Conservation (phyloP, 2,888 invertebrate genomes). For the Glyphotaelius pellucidus region DNA sequence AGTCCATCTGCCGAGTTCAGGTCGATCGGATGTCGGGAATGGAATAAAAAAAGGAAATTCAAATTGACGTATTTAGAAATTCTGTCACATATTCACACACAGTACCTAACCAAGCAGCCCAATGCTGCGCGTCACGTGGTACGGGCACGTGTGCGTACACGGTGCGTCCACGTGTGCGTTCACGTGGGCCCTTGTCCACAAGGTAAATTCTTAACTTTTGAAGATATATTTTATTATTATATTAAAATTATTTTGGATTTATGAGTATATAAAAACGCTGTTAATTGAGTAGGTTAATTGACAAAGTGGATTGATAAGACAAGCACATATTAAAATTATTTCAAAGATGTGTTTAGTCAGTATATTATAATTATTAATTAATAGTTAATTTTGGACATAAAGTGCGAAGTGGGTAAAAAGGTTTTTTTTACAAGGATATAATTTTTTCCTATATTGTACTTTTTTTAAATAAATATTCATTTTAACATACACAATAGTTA, state of each 20-base stretch:
- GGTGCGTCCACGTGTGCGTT: too few species aligned
- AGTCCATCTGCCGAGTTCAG: too few species aligned
- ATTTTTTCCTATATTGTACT: background rate
- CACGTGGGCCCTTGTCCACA: too few species aligned
- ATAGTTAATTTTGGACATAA: background rate
- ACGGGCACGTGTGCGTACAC: too few species aligned
- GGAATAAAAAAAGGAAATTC: too few species aligned
- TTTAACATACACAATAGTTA: background rate
- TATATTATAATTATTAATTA: background rate
- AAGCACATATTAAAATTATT: background rate
- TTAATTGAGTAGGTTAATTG: background rate
- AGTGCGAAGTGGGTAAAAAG: background rate
- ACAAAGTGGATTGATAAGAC: background rate
- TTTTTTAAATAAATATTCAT: background rate
- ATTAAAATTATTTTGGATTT: background rate
- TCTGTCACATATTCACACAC: too few species aligned
- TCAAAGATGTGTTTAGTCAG: background rate
- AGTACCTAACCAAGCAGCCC: too few species aligned
- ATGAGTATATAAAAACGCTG: background rate
- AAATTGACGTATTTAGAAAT: too few species aligned
- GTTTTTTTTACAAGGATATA: background rate
- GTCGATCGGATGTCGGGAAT: too few species aligned
- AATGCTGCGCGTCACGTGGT: too few species aligned
- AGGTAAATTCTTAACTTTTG: too few species aligned
- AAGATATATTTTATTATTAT: too few species aligned